A percentile compares a stretch with the other conserved stretches of the same genome.
These are phyloP conservation scores for Hemitrygon akajei DNA, from an alignment of 2,797 vertebrate species.

Conservation along the genomic window DNA sequence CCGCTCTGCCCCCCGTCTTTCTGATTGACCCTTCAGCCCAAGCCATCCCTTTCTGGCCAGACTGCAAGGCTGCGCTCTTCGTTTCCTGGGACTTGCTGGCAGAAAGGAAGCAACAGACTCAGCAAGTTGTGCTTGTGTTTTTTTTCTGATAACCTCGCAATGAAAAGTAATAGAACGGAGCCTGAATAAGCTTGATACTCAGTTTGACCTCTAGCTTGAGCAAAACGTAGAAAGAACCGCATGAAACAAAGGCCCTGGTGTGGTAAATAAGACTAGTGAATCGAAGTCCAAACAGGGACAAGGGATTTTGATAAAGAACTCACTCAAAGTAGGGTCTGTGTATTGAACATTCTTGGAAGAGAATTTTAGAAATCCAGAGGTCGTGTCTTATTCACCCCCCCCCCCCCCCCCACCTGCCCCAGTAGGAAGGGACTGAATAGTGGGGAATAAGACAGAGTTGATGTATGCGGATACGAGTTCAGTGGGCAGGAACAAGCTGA, in stretches of 20 bases:
- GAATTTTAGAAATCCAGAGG: too few relatives aligned
- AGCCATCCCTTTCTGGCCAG: neutral
- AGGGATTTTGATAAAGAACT: too few relatives aligned
- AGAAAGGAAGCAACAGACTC: neutral
- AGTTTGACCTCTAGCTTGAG: neutral
- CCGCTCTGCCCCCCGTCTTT: neutral
- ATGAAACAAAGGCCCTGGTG: neutral
- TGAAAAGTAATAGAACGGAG: neutral
- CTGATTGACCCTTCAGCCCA: neutral
- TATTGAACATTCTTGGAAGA: too few relatives aligned
- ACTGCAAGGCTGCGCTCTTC: neutral
- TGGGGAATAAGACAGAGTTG: too few relatives aligned
- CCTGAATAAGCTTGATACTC: neutral
- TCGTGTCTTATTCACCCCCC: too few relatives aligned
- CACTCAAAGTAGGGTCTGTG: too few relatives aligned
- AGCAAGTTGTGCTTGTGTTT: neutral
- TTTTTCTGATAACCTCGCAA: neutral
- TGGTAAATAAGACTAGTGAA: too few relatives aligned
- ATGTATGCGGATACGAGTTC: too few relatives aligned
- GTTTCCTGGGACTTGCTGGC: neutral
- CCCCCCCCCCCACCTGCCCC: too few relatives aligned
- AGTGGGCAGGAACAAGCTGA: too few relatives aligned
- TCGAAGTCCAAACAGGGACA: too few relatives aligned
- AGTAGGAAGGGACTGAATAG: too few relatives aligned
- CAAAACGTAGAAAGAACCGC: neutral